Evolutionary conservation across 2,797 vertebrate genomes (phyloP), one percentile per base, ranked within the genome.

Genomic region (Tauraco hartlaubi): DNA sequence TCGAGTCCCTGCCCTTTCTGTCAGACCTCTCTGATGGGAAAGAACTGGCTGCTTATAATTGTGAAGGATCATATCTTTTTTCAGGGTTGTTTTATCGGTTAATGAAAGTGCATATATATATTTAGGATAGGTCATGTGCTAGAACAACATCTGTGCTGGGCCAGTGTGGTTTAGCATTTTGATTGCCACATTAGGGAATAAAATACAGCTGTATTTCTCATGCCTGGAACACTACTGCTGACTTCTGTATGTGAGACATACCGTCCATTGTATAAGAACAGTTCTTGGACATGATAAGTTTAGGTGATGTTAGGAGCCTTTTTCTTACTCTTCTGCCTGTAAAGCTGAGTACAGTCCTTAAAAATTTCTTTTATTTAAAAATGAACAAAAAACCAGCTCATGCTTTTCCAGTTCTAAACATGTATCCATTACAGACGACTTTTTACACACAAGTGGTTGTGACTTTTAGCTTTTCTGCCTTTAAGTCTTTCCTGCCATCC

Each of bases 1-100:
- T 90, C n/a, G 0, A 94, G 88, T 68, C 77, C 49, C 88, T 95
- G 88, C 90, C 85, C 90, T 95, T 96, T 94, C 89, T 82, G 62
- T 31, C 67, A 82, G 83, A n/a, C 23, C 56, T 64, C 72, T 92
- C 59, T 72, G 39, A 31, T 77, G 80, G 64, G 56, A 67, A 77
- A 71, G 56, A 94, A 23, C 71, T 76, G 7, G 0, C 91, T 94
- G 62, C 82, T 90, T 68, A 3, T 9, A n/a, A 39, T 20, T 76
- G 41, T 44, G 74, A 84, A 71, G 55, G 52, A 82, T 81, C 44
- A 56, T 44, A 67, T 44, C 31, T 37, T 79, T 44, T 92, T 83
- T 76, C 52, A 62, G 25, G 25, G 18, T 66, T 90, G 78, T 74
- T 72, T 51, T 41, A 29, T 5, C 18, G 6, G 29, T 43, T 94